Evolutionary conservation across 2,888 invertebrate genomes (phyloP), one percentile per base, ranked within the genome.

Genomic region (Lasius fuliginosus): DNA sequence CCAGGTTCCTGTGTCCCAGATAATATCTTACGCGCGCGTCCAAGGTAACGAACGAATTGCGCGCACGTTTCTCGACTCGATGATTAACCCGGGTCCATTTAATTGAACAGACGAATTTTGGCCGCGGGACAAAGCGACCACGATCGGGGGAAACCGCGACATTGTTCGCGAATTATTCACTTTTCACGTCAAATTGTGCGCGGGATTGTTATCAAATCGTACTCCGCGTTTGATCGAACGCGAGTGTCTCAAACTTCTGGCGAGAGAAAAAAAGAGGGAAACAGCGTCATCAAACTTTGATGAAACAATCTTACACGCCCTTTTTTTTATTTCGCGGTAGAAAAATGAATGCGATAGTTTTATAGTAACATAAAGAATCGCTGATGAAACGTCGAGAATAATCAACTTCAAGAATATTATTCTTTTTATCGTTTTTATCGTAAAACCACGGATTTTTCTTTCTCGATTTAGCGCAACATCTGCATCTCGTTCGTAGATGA

Each of bases 121-220:
- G 62, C 33, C 71, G 69, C 73, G 30, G 85, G 58, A 89, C 86
- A 90, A 91, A 91, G 86, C 85, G 67, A 75, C 85, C 83, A 75
- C 84, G 62, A 77, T 30, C 77, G 36, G 36, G 3, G 5, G 67
- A 69, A 82, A 84, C 85, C 82, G 67, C 82, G 86, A 90, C 88
- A 84, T 85, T 86, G 88, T 88, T 88, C 90, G 56, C 71, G 67
- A 86, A 90, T 86, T 86, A 83, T 88, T 89, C 85, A 79, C 71
- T n/a, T 53, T n/a, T 74, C 86, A 77, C 82, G 42, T 46, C 75
- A 42, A 77, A 62, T 73, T 46, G 77, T 15, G 40, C 73, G 11
- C 60, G 30, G 60, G n/a, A 49, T 46, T 12, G 30, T 77, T 69
- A 53, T 58, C 42, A 15, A 53, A 27, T 42, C 42, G 42, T 42